Evolutionary conservation across 2,888 invertebrate species (phyloP).

Genomic region (Cataglyphis albicans): DNA sequence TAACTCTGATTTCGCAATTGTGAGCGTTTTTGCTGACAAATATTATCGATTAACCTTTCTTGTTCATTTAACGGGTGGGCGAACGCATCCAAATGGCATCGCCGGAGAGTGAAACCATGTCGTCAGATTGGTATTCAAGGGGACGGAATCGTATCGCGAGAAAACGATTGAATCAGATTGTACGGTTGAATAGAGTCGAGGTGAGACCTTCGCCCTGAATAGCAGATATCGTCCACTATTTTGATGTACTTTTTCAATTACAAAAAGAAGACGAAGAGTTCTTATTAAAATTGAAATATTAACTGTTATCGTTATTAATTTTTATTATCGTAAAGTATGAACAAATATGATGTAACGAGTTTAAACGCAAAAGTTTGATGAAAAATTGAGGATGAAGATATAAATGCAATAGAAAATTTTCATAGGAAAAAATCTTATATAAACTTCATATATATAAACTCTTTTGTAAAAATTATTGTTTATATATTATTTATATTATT

Average conservation of each 20-base stretch:
- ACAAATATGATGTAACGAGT: neutral
- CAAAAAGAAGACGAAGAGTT: neutral
- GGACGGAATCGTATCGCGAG: slow-evolving; percentile 48
- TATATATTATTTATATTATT: neutral
- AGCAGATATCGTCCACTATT: slow-evolving; percentile 9
- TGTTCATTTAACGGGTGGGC: slow-evolving; percentile 11
- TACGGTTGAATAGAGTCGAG: slow-evolving; percentile 55
- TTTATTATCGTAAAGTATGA: neutral
- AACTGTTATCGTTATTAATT: neutral
- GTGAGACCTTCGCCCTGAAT: slow-evolving; percentile 61
- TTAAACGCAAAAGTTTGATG: neutral
- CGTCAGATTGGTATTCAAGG: slow-evolving; percentile 39
- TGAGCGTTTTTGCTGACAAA: slow-evolving; percentile 32
- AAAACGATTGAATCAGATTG: slow-evolving; percentile 50
- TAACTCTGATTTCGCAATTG: slow-evolving; percentile 41
- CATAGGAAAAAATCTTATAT: neutral
- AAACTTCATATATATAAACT: neutral
- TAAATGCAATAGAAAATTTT: neutral
- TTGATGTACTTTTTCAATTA: slow-evolving; percentile 9
- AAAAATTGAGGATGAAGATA: neutral
- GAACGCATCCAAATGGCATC: slow-evolving; percentile 19
- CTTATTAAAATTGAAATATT: neutral
- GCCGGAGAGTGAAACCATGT: slow-evolving; percentile 16
- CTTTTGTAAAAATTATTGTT: neutral
- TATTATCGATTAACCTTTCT: slow-evolving; percentile 66